Conservation (phyloP, 2,888 invertebrate species). For the Pheosia tremula region DNA sequence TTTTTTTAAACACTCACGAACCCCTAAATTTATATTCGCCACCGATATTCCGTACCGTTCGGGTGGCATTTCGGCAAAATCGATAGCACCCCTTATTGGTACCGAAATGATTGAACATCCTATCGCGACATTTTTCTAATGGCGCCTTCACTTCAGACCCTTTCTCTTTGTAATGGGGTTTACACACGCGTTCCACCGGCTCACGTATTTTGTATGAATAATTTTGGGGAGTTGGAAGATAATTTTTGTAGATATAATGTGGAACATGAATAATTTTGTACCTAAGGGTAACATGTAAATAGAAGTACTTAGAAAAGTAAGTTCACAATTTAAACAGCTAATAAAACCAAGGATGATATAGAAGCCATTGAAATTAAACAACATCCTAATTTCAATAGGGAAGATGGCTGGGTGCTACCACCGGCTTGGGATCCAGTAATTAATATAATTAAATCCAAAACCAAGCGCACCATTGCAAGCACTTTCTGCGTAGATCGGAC, state of each 20-base stretch:
- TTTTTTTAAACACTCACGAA: slow-evolving; percentile 6
- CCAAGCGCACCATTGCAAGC: too few species aligned
- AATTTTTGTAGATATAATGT: neutral
- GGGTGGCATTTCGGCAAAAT: slow-evolving; percentile 81
- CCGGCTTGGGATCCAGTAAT: too few species aligned
- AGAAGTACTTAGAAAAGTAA: neutral
- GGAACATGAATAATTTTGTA: slow-evolving; percentile 1
- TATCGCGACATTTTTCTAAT: slow-evolving; percentile 85
- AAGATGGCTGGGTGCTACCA: too few species aligned
- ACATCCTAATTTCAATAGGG: too few species aligned
- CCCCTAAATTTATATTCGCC: slow-evolving; percentile 53
- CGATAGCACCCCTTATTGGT: slow-evolving; percentile 83
- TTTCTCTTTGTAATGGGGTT: slow-evolving; percentile 70
- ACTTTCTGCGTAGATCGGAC: too few species aligned
- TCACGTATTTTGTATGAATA: slow-evolving; percentile 8
- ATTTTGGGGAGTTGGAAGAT: slow-evolving; percentile 5
- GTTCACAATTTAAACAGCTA: neutral
- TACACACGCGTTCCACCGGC: slow-evolving; percentile 44
- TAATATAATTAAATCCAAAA: too few species aligned
- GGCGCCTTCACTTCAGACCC: slow-evolving; percentile 80
- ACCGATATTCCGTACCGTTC: slow-evolving; percentile 69
- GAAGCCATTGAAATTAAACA: too few species aligned
- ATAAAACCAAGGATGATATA: too few species aligned
- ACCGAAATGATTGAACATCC: slow-evolving; percentile 84
- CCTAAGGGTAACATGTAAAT: neutral